These are phyloP conservation scores for Miichthys miiuy DNA, from an alignment of 2,797 vertebrate species.

Conservation along the genomic window DNA sequence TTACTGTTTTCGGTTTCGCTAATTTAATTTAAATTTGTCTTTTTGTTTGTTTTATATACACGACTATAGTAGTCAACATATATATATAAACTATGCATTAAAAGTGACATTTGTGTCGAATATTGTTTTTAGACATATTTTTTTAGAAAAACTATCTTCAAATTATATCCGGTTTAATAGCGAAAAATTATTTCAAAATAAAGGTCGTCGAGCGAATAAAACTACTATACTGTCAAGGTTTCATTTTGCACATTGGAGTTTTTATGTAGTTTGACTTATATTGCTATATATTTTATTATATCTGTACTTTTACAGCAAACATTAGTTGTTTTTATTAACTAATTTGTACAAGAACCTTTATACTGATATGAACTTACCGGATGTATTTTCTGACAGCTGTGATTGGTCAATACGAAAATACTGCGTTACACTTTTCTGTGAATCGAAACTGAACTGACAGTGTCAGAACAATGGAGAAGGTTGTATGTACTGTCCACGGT, in stretches of 20 bases:
- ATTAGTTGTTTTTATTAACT: fast-evolving
- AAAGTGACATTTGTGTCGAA: fast-evolving
- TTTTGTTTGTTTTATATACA: not conserved
- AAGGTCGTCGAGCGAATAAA: fast-evolving
- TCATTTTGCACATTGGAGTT: fast-evolving
- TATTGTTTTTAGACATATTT: not conserved
- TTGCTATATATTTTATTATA: fast-evolving
- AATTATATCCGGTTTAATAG: slow-evolving; percentile 35
- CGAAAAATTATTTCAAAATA: slow-evolving; percentile 54
- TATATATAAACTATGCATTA: not conserved
- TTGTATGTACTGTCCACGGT: slow-evolving; percentile 81
- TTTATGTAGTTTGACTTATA: fast-evolving
- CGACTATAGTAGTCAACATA: fast-evolving
- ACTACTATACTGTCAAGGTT: fast-evolving
- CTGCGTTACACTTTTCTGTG: fast-evolving
- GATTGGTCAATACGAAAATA: slow-evolving; percentile 72
- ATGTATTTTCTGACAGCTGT: not conserved
- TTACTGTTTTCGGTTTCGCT: fast-evolving
- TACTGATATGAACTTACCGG: slow-evolving; percentile 16
- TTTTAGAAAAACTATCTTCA: fast-evolving
- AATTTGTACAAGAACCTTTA: not conserved
- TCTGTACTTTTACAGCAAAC: fast-evolving
- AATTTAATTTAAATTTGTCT: fast-evolving
- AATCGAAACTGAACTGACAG: not conserved
- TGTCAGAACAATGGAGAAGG: slow-evolving; percentile 76